Conservation (phyloP, 2,888 invertebrate genomes). For the Oithona nana region DNA sequence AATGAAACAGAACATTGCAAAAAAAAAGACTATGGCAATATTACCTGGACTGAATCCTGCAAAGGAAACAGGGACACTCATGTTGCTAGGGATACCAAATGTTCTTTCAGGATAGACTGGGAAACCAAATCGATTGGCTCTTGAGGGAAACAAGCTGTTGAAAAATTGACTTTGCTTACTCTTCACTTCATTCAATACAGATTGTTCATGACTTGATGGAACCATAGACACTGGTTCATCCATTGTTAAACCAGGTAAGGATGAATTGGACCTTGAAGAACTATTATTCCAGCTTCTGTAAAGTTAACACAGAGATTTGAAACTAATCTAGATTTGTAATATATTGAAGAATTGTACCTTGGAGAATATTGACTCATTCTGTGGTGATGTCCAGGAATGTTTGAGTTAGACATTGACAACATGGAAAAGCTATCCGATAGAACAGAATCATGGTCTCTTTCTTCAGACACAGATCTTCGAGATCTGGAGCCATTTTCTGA, state of each 20-base stretch:
- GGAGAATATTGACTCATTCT: background rate
- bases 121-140: background rate
- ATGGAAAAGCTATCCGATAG: background rate
- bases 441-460: background rate
- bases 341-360: no score
- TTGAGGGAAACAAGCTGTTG: background rate
- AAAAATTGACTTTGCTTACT: background rate
- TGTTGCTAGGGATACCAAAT: background rate
- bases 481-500: background rate
- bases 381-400: background rate
- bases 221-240: background rate
- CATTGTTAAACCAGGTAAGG: no score
- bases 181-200: background rate
- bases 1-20: background rate
- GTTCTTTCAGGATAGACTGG: background rate
- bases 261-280: background rate
- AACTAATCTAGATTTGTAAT: no score
- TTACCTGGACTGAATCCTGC: conserved; percentile 1
- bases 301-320: no score
- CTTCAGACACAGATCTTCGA: background rate
- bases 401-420: background rate
- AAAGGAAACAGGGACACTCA: background rate
- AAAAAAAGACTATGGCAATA: no score
- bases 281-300: background rate
- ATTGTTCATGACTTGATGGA: background rate